Conservation (phyloP, 2,797 vertebrate genomes). For the Xerus rutilus region DNA sequence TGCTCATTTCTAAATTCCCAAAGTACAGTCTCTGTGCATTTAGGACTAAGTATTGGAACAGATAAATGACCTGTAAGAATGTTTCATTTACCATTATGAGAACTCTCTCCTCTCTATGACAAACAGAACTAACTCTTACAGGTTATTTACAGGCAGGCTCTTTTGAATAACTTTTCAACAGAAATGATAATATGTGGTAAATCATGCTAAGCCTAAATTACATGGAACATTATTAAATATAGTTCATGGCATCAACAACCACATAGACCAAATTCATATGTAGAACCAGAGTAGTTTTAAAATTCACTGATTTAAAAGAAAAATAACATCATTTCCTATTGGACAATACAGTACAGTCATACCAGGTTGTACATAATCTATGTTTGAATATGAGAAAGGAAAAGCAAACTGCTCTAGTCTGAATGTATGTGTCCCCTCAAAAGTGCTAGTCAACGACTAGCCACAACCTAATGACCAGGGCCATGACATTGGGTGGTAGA, state of each 20-base stretch:
- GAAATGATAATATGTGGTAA: not conserved
- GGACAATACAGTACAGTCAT: not conserved
- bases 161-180: slow-evolving; percentile 9
- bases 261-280: not conserved
- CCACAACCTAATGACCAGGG: not conserved
- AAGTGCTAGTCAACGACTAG: no score
- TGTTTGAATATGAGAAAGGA: not conserved
- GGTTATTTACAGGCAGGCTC: not conserved
- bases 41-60: not conserved
- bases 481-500: not conserved
- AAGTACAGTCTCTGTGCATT: not conserved
- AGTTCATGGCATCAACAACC: not conserved
- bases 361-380: not conserved
- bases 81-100: not conserved
- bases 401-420: not conserved
- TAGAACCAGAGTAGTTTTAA: not conserved
- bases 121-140: not conserved
- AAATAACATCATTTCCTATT: not conserved
- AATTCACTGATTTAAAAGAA: not conserved
- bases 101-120: not conserved
- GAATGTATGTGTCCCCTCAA: not conserved
- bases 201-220: not conserved
- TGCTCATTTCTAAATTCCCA: not conserved
- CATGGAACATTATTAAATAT: not conserved
- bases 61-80: not conserved